phyloP scores from a whole-genome alignment of 2,113 vertebrate species.

The Apistogramma diplotaenia region DNA sequence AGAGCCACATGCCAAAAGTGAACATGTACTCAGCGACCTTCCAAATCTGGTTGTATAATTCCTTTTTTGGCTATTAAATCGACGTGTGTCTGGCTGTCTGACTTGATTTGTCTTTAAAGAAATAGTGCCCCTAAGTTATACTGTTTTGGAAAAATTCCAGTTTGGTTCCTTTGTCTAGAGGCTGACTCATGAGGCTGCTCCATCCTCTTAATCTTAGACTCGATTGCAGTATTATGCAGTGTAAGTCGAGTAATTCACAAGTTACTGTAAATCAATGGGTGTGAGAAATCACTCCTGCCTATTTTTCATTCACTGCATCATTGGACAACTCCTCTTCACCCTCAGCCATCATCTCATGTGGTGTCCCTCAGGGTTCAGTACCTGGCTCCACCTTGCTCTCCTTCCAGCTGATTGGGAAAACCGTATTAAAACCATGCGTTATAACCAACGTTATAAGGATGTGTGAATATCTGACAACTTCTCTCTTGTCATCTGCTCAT shows the following conservation, averaged over 20 bases:
- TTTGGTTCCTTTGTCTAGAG: not conserved
- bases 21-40: conserved; percentile 17
- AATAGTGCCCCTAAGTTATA: not conserved
- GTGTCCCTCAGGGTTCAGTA: not conserved
- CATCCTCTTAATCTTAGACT: not conserved
- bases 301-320: not conserved
- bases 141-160: not conserved
- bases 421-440: not conserved
- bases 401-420: not conserved
- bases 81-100: not conserved
- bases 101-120: not conserved
- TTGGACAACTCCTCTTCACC: not conserved
- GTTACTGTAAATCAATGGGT: not conserved
- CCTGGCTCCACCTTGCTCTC: not conserved
- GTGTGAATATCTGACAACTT: not conserved
- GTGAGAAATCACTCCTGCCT: not conserved
- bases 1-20: conserved; percentile 1
- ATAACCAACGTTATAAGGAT: not conserved
- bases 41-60: conserved; percentile 30
- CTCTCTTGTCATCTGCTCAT: not conserved
- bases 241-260: not conserved
- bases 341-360: not conserved
- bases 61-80: conserved; percentile 3
- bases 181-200: not conserved
- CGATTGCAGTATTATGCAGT: not conserved